These are phyloP conservation scores for Lordiphosa collinella DNA, from an alignment of 1,140 invertebrate genomes.

Conservation along the genomic window DNA sequence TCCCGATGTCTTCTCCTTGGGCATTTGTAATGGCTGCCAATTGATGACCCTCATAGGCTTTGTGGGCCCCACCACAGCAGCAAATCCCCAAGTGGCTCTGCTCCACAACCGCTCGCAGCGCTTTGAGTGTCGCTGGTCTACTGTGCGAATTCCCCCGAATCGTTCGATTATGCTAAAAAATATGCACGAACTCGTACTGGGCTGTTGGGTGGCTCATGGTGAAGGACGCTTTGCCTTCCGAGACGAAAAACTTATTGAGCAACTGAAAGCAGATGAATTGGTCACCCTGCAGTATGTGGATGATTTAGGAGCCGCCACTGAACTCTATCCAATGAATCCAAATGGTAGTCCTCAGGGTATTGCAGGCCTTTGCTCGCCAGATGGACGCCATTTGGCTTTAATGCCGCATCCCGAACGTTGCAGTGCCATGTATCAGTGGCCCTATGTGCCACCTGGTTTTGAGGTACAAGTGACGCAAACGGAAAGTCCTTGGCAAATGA, in stretches of 20 bases:
- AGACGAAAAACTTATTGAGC: conserved; percentile 81
- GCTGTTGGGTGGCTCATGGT: conserved; percentile 98
- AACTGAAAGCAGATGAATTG: conserved; percentile 83
- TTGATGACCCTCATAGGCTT: conserved; percentile 93
- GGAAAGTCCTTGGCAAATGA: conserved; percentile 92
- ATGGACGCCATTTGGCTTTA: conserved; percentile 96
- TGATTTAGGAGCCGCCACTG: conserved; percentile 87
- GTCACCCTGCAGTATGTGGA: conserved; percentile 91
- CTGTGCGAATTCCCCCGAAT: conserved; percentile 86
- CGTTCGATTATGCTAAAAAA: conserved; percentile 91
- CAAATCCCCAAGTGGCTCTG: conserved; percentile 85
- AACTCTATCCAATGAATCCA: conserved; percentile 94
- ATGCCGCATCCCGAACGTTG: conserved; percentile 99
- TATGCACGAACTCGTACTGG: conserved; percentile 91
- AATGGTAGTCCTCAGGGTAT: conserved; percentile 91
- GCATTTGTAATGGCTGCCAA: conserved; percentile 99
- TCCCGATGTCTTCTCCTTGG: conserved; percentile 94
- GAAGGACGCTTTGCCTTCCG: conserved; percentile 90
- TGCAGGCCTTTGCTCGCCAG: conserved; percentile 91
- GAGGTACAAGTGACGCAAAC: conserved; percentile 60
- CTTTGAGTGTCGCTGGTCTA: conserved; percentile 95
- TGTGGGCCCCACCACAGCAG: conserved; percentile 81
- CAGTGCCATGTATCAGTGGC: conserved; percentile 91
- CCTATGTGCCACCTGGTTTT: conserved; percentile 83
- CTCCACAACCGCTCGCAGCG: conserved; percentile 91